Conservation (phyloP, 2,797 vertebrate genomes). For the Phrynocephalus guinanensis region DNA sequence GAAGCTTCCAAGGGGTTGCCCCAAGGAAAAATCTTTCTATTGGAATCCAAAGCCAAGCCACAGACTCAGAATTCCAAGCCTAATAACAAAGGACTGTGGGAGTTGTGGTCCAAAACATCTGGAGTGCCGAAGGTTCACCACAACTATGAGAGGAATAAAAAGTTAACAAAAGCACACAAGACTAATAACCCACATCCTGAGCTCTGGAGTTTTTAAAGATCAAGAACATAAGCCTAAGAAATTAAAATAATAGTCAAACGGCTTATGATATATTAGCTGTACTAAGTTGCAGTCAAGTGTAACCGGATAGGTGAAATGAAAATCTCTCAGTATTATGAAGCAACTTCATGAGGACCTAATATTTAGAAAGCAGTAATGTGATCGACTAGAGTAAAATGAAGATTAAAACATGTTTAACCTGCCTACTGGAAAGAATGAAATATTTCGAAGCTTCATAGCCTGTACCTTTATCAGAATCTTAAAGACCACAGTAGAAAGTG, state of each 20-base stretch:
- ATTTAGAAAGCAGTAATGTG: conserved; percentile 44
- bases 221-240: neutral
- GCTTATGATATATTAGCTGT: neutral
- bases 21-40: too few relatives aligned
- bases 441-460: conserved; percentile 35
- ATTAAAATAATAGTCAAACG: neutral
- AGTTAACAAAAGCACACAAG: neutral
- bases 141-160: neutral
- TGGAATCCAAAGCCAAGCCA: too few relatives aligned
- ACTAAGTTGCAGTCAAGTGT: conserved; percentile 28
- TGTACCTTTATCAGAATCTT: neutral
- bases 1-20: too few relatives aligned
- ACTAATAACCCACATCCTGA: neutral
- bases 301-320: neutral
- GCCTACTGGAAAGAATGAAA: conserved; percentile 24
- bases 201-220: neutral
- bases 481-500: conserved; percentile 11
- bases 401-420: conserved; percentile 37
- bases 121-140: too few relatives aligned
- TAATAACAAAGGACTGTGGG: too few relatives aligned
- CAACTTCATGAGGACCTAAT: conserved; percentile 31
- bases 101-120: too few relatives aligned
- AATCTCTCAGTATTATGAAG: conserved; percentile 13
- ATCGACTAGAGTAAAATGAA: conserved; percentile 36
- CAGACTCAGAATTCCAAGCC: too few relatives aligned